These are phyloP conservation scores for Drosophila micromelanica DNA, from an alignment of 1,140 invertebrate genomes.

Conservation along the genomic window DNA sequence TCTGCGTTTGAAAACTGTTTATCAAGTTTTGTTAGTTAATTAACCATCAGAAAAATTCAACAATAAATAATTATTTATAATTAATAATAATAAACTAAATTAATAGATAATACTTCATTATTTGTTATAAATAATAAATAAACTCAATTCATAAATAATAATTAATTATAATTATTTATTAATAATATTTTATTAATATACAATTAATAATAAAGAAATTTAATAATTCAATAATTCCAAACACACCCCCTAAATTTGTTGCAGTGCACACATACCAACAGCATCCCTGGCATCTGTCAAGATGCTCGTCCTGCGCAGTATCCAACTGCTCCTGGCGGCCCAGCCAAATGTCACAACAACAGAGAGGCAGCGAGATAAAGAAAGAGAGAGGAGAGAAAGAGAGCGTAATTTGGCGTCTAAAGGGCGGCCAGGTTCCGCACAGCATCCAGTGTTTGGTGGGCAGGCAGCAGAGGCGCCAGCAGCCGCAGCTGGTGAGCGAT, in stretches of 20 bases:
- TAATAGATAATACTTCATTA: no score
- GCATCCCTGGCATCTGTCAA: constrained; percentile 72
- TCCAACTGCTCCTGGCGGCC: constrained; percentile 10
- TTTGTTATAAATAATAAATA: no score
- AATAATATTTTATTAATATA: no score
- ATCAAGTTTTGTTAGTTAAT: no score
- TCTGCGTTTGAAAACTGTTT: no score
- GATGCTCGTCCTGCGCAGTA: constrained; percentile 31
- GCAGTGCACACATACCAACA: constrained; percentile 31
- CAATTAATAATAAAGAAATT: no score
- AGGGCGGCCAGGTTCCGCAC: constrained; percentile 32
- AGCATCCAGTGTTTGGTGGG: constrained; percentile 64
- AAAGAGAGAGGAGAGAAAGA: neutral
- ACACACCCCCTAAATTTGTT: constrained; percentile 3
- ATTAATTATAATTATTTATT: no score
- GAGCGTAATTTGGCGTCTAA: constrained; percentile 24
- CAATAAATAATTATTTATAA: no score
- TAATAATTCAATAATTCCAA: neutral
- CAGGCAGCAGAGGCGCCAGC: constrained; percentile 50
- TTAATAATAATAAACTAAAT: no score
- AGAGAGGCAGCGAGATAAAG: neutral
- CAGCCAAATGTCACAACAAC: constrained; percentile 59
- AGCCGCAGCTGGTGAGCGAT: constrained; percentile 34
- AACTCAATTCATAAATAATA: no score
- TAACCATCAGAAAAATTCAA: no score